These are phyloP conservation scores for Erebia ligea DNA, from an alignment of 2,888 invertebrate species.

Conservation along the genomic window DNA sequence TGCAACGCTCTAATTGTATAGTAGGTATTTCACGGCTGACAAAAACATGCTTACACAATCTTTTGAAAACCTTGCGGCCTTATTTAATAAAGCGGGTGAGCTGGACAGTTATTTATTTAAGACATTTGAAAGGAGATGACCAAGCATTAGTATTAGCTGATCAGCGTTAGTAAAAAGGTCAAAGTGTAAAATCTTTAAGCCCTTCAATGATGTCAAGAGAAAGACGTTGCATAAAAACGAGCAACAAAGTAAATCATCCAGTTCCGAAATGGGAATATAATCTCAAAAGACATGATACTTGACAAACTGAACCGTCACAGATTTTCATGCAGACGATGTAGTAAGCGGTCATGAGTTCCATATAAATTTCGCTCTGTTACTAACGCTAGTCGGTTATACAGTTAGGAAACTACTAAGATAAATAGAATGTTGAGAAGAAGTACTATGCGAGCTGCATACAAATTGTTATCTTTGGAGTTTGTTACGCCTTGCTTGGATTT, in stretches of 20 bases:
- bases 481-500: constrained; percentile 23
- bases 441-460: constrained; percentile 62
- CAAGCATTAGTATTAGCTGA: too few species aligned
- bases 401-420: constrained; percentile 53
- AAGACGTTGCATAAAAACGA: background rate
- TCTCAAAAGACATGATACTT: constrained; percentile 6
- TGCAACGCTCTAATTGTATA: too few species aligned
- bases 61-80: too few species aligned
- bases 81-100: too few species aligned
- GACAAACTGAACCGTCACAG: constrained; percentile 1
- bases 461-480: constrained; percentile 53
- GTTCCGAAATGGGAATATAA: background rate
- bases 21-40: too few species aligned
- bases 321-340: constrained; percentile 33
- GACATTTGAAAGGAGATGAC: too few species aligned
- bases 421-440: constrained; percentile 56
- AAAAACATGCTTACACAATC: too few species aligned
- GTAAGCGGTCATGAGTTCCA: constrained; percentile 35
- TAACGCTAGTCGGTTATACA: constrained; percentile 36
- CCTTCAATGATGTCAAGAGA: background rate
- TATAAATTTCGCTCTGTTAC: constrained; percentile 36
- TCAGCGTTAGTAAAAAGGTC: too few species aligned
- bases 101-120: too few species aligned
- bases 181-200: too few species aligned
- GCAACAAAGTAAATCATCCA: background rate